Conservation (phyloP, 2,113 vertebrate genomes). For the Cariama cristata region DNA sequence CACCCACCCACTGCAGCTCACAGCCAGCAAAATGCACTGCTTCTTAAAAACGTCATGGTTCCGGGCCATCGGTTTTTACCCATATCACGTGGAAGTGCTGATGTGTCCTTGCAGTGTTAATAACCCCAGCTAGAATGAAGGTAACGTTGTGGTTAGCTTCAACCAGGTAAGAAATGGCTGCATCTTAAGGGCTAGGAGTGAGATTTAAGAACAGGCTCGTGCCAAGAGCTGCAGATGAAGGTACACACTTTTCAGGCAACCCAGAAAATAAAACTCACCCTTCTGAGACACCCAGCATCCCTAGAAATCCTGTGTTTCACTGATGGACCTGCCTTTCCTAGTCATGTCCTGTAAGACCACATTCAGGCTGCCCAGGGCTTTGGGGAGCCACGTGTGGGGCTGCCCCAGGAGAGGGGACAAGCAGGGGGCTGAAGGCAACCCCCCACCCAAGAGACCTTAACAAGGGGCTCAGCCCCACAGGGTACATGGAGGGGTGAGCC, state of each 20-base stretch:
- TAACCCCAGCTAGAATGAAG: not conserved
- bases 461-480: not conserved
- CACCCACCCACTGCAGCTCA: not conserved
- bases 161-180: not conserved
- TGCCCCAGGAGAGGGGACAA: not conserved
- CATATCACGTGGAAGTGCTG: not conserved
- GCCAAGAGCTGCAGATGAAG: not conserved
- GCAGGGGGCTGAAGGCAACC: not conserved
- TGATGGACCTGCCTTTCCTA: not conserved
- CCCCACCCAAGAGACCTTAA: not conserved
- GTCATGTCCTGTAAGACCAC: rapidly evolving
- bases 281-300: not conserved
- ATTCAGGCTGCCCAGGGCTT: not conserved
- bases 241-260: not conserved
- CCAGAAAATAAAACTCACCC: not conserved
- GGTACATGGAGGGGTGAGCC: not conserved
- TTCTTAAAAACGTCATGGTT: not conserved
- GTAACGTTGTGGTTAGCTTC: not conserved
- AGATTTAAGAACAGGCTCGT: not conserved
- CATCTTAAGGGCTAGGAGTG: not conserved
- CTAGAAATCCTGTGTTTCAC: not conserved
- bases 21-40: not conserved
- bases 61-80: rapidly evolving
- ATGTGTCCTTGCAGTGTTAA: rapidly evolving
- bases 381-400: not conserved